A percentile compares a stretch with the other conserved stretches of the same genome.
Evolutionary conservation across 2,888 invertebrate species (phyloP).

Genomic region (Embidobia sp.): DNA sequence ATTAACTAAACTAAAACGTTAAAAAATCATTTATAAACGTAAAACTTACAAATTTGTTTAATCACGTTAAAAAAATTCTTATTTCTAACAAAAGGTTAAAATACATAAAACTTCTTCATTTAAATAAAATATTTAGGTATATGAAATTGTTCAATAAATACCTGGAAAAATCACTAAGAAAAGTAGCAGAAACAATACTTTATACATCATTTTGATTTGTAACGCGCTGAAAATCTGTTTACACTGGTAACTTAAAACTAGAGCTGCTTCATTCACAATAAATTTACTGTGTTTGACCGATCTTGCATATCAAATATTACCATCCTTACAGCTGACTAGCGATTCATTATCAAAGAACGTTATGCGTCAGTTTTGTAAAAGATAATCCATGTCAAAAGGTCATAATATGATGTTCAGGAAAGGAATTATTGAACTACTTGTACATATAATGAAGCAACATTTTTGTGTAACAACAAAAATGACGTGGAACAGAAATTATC

Average conservation of each 20-base stretch:
- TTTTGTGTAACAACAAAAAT: too few species aligned
- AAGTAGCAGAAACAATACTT: background rate
- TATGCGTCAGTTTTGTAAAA: constrained; percentile 15
- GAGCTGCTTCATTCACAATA: constrained; percentile 6
- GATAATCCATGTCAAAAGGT: constrained; percentile 34
- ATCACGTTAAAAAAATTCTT: too few species aligned
- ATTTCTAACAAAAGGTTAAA: background rate
- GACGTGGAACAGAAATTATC: too few species aligned
- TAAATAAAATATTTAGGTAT: constrained; percentile 1
- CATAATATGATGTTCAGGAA: too few species aligned
- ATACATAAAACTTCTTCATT: background rate
- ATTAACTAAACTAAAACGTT: too few species aligned
- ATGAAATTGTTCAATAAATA: constrained; percentile 2
- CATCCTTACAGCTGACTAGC: background rate
- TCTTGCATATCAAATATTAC: background rate
- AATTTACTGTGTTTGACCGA: constrained; percentile 1
- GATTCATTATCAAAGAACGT: constrained; percentile 24
- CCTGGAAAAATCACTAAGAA: constrained; percentile 4
- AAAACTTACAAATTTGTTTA: too few species aligned
- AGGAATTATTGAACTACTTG: too few species aligned
- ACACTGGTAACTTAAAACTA: background rate
- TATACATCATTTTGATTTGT: constrained; percentile 13
- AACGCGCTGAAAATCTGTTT: background rate
- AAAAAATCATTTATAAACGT: too few species aligned
- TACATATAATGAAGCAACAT: too few species aligned